A percentile compares a stretch with the other conserved stretches of the same genome.
Evolutionary conservation across 1,140 invertebrate species (phyloP).

Genomic region (Brachionus manjavacas): DNA sequence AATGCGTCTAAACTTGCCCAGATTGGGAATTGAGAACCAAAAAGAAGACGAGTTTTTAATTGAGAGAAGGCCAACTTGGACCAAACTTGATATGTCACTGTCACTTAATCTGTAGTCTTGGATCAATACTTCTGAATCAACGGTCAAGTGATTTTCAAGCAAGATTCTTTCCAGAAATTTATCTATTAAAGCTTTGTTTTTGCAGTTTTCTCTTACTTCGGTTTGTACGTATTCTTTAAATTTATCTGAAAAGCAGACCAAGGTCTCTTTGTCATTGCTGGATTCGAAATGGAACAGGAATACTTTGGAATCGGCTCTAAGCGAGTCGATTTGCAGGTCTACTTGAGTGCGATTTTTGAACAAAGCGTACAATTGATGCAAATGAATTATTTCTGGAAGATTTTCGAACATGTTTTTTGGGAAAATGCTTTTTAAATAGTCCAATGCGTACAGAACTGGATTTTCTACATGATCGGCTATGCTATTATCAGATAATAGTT

Average conservation of each 20-base stretch:
- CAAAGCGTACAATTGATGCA: conserved; percentile 29
- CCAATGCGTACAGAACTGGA: not conserved
- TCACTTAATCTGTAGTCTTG: not conserved
- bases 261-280: not conserved
- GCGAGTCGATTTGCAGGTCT: not conserved
- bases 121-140: not conserved
- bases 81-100: not conserved
- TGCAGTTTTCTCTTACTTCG: not conserved
- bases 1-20: conserved; percentile 3
- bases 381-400: conserved; percentile 19
- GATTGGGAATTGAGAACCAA: conserved; percentile 39
- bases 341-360: conserved; percentile 14
- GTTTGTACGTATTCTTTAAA: conserved; percentile 3
- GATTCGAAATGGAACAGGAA: conserved; percentile 21
- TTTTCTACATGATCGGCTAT: not conserved
- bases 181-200: not conserved
- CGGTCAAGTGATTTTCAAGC: not conserved
- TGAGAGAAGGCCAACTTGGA: not conserved
- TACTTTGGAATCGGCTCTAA: not conserved
- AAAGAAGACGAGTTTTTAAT: conserved; percentile 19
- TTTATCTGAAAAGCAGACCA: not conserved
- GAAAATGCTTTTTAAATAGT: not conserved
- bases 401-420: conserved; percentile 24
- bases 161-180: not conserved
- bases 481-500: not conserved